Base-by-base conservation (phyloP, 64 coral and sea anemone genomes). In the Astreopora myriophthalma region DNA sequence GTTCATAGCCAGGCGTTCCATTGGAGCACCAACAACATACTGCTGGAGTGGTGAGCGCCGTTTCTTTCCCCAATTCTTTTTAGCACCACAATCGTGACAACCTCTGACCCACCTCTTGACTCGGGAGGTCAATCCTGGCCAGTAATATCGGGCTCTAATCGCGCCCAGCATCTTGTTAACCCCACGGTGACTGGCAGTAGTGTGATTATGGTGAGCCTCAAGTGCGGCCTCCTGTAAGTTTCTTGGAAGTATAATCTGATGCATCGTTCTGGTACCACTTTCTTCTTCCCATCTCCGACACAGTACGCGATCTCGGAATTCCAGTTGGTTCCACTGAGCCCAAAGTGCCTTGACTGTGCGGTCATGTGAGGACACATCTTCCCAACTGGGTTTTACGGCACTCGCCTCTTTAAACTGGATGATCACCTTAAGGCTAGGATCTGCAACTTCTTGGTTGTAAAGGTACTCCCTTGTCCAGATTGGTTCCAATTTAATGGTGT, bases 1-100 rank as follows among this genome's bases (percentile, higher is more conserved):
- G 80, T 90, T 78, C 67, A 94, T 94, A 1, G 87, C 93, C 8
- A 94, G 37, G 7, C 87, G 25, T 52, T 94, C 93, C 70, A 89
- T 65, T 3, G 87, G 93, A 1, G 42, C 71, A 52, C 93, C 80
- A n/a, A 86, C 93, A 12, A 78, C 26, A 52, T 83, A 89, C 20
- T 88, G 85, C 24, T 94, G 49, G 8, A 88, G 29, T 5, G 92
- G 72, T 1, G 85, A 52, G 12, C 85, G 62, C 40, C 42, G 79
- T 33, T 85, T 85, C 10, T 66, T 29, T 10, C 88, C 74, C 16
- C 3, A 61, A 22, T 3, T 48, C 34, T 84, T 92, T 48, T 75
- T 92, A 8, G 78, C 44, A 23, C 79, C 90, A 40, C 90, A 92
- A 22, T 87, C 92, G 72, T 88, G 74, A 63, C 92, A 94, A 42